These are phyloP conservation scores for Haplochromis burtoni DNA, from an alignment of 2,113 vertebrate species.

Conservation along the genomic window DNA sequence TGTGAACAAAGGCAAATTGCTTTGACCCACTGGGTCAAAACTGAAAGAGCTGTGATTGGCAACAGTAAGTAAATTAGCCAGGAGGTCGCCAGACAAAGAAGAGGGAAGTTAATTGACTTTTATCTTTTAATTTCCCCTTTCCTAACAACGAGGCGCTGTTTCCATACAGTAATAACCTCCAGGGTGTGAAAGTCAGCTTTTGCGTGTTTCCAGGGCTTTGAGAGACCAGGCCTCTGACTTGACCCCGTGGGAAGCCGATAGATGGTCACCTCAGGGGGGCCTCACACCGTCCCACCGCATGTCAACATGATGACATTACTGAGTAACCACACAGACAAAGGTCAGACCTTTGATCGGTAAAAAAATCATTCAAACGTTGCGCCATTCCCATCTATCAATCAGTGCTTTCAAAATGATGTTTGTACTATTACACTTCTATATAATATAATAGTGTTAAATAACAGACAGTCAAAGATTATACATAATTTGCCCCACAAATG, in stretches of 20 bases:
- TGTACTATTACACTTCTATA: background rate
- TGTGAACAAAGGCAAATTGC: conserved; percentile 31
- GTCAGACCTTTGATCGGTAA: background rate
- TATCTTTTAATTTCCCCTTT: conserved; percentile 21
- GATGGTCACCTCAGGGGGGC: background rate
- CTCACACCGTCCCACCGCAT: background rate
- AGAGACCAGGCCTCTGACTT: background rate
- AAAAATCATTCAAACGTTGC: background rate
- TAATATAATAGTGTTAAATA: background rate
- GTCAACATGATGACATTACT: background rate
- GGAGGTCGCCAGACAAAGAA: background rate
- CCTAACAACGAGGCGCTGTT: background rate
- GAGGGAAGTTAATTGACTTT: conserved; percentile 8
- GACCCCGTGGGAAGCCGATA: background rate
- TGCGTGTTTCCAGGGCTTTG: background rate
- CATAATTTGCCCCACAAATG: background rate
- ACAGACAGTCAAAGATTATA: rapidly evolving
- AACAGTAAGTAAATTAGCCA: conserved; percentile 37
- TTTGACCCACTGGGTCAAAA: conserved; percentile 26
- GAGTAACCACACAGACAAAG: background rate
- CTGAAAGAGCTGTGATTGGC: background rate
- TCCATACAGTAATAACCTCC: conserved; percentile 23
- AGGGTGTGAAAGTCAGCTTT: conserved; percentile 32
- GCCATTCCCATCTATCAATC: background rate
- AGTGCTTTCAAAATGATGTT: background rate